phyloP scores from a whole-genome alignment of 2,113 vertebrate genomes.

The Hippoglossus stenolepis region DNA sequence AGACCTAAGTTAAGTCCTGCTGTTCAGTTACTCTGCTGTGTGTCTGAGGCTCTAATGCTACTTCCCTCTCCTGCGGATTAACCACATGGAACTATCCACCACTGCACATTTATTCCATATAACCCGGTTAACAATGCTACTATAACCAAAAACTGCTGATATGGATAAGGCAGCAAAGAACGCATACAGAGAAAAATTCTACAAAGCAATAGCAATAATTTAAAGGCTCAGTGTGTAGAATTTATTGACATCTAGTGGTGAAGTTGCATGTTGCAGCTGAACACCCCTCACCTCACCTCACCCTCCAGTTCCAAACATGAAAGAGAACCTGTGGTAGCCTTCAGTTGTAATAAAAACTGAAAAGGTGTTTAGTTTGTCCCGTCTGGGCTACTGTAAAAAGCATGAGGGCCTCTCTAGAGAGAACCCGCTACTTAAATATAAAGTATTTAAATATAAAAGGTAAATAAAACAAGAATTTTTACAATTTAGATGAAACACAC shows the following conservation, averaged over 20 bases:
- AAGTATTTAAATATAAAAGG: too few species aligned
- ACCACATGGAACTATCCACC: constrained; percentile 30
- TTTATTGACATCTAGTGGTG: not conserved
- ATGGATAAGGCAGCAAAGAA: constrained; percentile 2
- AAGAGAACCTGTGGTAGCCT: too few species aligned
- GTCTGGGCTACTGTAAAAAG: too few species aligned
- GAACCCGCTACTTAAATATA: too few species aligned
- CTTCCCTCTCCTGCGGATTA: constrained; percentile 9
- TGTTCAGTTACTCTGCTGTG: not conserved
- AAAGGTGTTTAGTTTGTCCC: too few species aligned
- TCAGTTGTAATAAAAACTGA: too few species aligned
- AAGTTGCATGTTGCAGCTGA: too few species aligned
- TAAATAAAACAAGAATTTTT: too few species aligned
- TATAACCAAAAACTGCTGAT: constrained; percentile 1
- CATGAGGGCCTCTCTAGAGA: too few species aligned
- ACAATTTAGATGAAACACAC: too few species aligned
- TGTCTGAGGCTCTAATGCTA: not conserved
- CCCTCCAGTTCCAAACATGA: too few species aligned
- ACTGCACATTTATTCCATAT: constrained; percentile 4
- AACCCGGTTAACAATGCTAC: not conserved
- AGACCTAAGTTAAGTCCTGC: constrained; percentile 17
- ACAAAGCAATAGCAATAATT: constrained; percentile 14
- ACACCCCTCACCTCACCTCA: too few species aligned
- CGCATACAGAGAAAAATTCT: not conserved
- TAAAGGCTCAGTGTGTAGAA: not conserved